Percentiles rank a stretch among this genome's conserved stretches.
Evolutionary conservation across 2,797 vertebrate genomes (phyloP).

Genomic region (Sitta carolinensis): DNA sequence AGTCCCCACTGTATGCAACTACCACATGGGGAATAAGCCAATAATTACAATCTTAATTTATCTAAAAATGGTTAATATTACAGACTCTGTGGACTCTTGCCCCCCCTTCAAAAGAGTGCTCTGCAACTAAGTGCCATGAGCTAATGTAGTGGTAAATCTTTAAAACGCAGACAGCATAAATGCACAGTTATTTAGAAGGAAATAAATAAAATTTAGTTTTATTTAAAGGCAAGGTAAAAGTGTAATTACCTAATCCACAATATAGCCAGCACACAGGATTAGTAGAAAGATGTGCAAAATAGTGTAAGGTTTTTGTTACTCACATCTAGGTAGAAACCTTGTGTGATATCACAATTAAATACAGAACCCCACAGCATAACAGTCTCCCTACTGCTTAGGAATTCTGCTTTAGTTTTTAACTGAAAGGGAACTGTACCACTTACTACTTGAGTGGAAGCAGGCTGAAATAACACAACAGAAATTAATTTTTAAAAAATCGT

Average conservation of each 20-base stretch:
- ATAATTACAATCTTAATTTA: not conserved
- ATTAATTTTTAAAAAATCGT: fast-evolving
- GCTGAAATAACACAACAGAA: not conserved
- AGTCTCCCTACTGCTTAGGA: not conserved
- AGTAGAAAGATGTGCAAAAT: not conserved
- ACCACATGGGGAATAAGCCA: not conserved
- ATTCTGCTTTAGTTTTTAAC: not conserved
- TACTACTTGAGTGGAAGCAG: not conserved
- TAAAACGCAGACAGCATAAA: not conserved
- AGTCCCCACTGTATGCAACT: not conserved
- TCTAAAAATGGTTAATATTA: not conserved
- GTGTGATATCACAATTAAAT: not conserved
- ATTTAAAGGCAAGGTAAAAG: not conserved
- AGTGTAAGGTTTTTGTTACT: not conserved
- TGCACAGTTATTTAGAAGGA: not conserved
- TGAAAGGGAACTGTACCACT: not conserved
- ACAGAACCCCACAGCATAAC: not conserved
- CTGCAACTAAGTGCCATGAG: not conserved
- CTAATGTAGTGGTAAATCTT: not conserved
- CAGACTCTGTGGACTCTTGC: not conserved
- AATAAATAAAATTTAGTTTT: not conserved
- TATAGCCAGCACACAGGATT: not conserved
- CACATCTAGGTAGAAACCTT: not conserved
- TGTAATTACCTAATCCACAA: not conserved
- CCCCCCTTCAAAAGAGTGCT: not conserved